Evolutionary conservation across 2,888 invertebrate species (phyloP).

Genomic region (Suillia variegata): DNA sequence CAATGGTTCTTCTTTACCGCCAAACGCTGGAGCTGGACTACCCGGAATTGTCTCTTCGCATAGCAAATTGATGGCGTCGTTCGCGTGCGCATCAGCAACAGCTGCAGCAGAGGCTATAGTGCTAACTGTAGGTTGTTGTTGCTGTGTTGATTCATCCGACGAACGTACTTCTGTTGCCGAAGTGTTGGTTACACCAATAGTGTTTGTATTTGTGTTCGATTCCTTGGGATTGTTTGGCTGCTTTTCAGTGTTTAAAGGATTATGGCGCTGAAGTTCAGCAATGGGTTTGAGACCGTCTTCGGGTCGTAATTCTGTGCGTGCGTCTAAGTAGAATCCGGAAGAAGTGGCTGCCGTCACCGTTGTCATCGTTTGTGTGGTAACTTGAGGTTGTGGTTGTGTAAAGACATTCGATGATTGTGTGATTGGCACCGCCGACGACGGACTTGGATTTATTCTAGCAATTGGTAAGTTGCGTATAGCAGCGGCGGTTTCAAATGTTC

Average conservation of each 20-base stretch:
- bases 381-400: conserved; percentile 22
- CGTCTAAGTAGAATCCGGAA: conserved; percentile 36
- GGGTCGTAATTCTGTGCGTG: conserved; percentile 37
- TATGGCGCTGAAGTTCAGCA: conserved; percentile 26
- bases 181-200: too few relatives aligned
- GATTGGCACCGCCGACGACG: conserved; percentile 15
- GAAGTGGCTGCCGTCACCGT: conserved; percentile 12
- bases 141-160: background rate
- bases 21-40: conserved; percentile 75
- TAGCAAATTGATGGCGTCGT: conserved; percentile 75
- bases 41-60: conserved; percentile 92
- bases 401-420: conserved; percentile 9
- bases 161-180: background rate
- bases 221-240: background rate
- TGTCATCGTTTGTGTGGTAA: conserved; percentile 12
- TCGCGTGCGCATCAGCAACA: conserved; percentile 46
- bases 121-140: too few relatives aligned
- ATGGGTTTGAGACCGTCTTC: conserved; percentile 46
- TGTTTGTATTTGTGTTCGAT: too few relatives aligned
- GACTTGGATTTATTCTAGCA: conserved; percentile 14
- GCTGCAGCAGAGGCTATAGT: conserved; percentile 32
- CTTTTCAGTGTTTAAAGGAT: background rate
- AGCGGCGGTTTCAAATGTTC: conserved; percentile 28
- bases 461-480: conserved; percentile 27
- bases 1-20: conserved; percentile 62